phyloP scores from a whole-genome alignment of 2,797 vertebrate genomes.

The Falco cherrug region DNA sequence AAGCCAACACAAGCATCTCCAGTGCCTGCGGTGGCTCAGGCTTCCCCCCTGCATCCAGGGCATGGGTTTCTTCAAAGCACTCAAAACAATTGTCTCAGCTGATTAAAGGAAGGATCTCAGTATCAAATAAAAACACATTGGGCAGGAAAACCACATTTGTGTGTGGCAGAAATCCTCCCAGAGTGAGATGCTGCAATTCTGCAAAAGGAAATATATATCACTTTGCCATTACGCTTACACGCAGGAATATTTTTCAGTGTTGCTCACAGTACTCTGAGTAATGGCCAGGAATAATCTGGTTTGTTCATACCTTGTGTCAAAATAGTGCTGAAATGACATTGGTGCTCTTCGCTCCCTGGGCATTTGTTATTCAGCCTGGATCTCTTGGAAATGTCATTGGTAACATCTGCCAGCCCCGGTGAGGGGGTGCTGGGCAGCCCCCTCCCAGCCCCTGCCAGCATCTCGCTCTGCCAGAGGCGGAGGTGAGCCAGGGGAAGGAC shows the following conservation, averaged over 20 bases:
- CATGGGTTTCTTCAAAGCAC: background rate
- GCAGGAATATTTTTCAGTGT: background rate
- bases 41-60: too few relatives aligned
- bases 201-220: background rate
- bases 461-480: accelerated
- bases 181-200: background rate
- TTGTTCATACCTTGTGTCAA: background rate
- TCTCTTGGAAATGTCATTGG: background rate
- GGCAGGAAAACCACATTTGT: background rate
- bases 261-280: background rate
- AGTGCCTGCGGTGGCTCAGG: background rate
- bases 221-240: background rate
- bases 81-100: background rate
- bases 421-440: background rate
- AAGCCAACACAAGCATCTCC: background rate
- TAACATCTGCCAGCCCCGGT: accelerated
- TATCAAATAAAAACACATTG: background rate
- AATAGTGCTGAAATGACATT: accelerated
- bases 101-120: background rate
- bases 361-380: background rate
- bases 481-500: background rate
- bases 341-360: background rate
- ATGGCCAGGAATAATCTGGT: background rate
- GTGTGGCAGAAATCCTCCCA: background rate
- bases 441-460: background rate